A percentile compares a stretch with the other conserved stretches of the same genome.
These are phyloP conservation scores for Cheilosia scutellata DNA, from an alignment of 2,888 invertebrate genomes.

Conservation along the genomic window DNA sequence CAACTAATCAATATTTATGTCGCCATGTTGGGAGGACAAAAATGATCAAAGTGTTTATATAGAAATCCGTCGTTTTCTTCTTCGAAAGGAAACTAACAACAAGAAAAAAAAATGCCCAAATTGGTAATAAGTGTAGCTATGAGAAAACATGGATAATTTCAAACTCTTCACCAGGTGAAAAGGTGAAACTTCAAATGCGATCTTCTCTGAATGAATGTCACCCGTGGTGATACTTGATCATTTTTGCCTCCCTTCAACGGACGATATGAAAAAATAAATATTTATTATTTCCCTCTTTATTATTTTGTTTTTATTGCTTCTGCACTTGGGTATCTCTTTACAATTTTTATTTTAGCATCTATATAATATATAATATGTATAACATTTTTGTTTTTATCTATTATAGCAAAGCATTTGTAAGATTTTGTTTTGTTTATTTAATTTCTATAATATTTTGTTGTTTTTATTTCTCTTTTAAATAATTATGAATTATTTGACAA, in stretches of 20 bases:
- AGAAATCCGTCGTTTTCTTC: conserved; percentile 33
- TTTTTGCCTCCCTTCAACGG: conserved; percentile 32
- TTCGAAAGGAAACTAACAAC: conserved; percentile 14
- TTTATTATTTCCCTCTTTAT: conserved; percentile 26
- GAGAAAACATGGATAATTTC: conserved; percentile 26
- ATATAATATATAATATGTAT: conserved; percentile 47
- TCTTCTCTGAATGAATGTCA: conserved; percentile 37
- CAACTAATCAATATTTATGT: conserved; percentile 62
- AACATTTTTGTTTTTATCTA: conserved; percentile 61
- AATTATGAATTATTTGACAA: conserved; percentile 47
- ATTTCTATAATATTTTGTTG: neutral
- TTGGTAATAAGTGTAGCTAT: conserved; percentile 49
- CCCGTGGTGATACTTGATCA: conserved; percentile 22
- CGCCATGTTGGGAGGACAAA: conserved; percentile 40
- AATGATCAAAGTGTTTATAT: conserved; percentile 30
- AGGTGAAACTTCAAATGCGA: conserved; percentile 19
- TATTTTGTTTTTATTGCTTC: conserved; percentile 51
- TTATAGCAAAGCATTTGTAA: conserved; percentile 56
- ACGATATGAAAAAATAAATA: conserved; percentile 68
- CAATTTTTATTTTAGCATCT: conserved; percentile 53
- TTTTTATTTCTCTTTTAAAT: conserved; percentile 17
- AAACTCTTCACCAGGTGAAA: too few relatives aligned
- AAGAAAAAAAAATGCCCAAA: conserved; percentile 45
- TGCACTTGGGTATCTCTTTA: conserved; percentile 51
- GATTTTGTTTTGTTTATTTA: conserved; percentile 15